Evolutionary conservation across 1,140 invertebrate species (phyloP), one percentile per base, ranked within the genome.

Genomic region (Himalopsyche phryganea): DNA sequence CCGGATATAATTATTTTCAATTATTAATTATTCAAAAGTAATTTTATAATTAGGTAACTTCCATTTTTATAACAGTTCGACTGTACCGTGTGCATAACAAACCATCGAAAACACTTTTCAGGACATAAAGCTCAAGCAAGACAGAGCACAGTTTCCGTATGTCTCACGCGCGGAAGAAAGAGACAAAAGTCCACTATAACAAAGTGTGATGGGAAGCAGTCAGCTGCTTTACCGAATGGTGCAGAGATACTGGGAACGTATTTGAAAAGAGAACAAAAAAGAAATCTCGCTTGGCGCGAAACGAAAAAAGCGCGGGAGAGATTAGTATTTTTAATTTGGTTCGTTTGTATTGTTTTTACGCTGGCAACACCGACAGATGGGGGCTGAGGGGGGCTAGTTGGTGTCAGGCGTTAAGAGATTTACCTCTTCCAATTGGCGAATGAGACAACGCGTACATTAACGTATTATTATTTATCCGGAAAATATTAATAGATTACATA

Each of bases 81-180:
- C 55, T 62, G 46, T 58, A 58, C 50, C 45, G 36, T 44, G 60
- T 54, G 60, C 55, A 62, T 62, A 63, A 63, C 61, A 59, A 59
- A 55, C 61, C 57, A 63, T 63, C 61, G 61, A 63, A 63, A 63
- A 63, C 61, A 63, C 61, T 63, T 63, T 63, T 63, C 61, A 56
- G 61, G 55, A 58, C 60, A 63, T 55, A 56, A 56, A 56, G 61
- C 23, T 44, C 17, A 53, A 60, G 45, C 48, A 58, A 53, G 58
- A 64, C 45, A 28, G 48, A 46, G 40, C 52, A 59, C 23, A 28
- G 23, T 28, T 28, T 28, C 23, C 23, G 23, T 28, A 28, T 28
- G 23, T 28, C 23, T 28, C 3, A 28, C 23, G 23, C 23, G 23
- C 23, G 23, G 4, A 3, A 5, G 23, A 28, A 28, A 28, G 23